A percentile compares a stretch with the other conserved stretches of the same genome.
Conservation (phyloP, 23 tunicate genomes). For the Ciona savignyi region DNA sequence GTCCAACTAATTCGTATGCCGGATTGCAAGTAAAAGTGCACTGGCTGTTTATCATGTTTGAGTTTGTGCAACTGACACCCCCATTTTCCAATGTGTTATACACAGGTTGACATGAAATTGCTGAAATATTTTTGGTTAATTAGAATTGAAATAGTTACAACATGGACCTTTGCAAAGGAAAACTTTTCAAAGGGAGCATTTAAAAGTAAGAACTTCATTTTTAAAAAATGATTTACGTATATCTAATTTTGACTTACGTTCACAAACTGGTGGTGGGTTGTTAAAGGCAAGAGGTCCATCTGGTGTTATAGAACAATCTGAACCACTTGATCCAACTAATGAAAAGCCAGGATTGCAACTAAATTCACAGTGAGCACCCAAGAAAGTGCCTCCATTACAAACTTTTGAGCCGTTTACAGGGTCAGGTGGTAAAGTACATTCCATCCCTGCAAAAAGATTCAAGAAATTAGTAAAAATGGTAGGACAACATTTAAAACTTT, state of each 20-base stretch:
- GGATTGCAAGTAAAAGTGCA: neutral
- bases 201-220: no score
- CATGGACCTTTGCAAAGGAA: no score
- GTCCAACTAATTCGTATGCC: neutral
- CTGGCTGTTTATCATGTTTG: neutral
- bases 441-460: neutral
- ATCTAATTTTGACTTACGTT: neutral
- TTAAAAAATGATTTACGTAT: no score
- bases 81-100: neutral
- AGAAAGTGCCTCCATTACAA: neutral
- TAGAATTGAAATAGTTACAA: no score
- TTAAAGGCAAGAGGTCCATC: neutral
- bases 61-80: neutral
- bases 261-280: neutral
- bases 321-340: neutral
- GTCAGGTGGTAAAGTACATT: neutral
- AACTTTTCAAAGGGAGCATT: no score
- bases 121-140: no score
- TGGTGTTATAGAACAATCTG: neutral
- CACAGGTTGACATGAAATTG: neutral
- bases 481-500: no score
- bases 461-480: no score
- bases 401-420: neutral
- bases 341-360: neutral
- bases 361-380: neutral